Percentiles rank a stretch among this genome's conserved stretches.
phyloP scores from a whole-genome alignment of 2,888 invertebrate genomes.

The Minunthozetes semirufus region DNA sequence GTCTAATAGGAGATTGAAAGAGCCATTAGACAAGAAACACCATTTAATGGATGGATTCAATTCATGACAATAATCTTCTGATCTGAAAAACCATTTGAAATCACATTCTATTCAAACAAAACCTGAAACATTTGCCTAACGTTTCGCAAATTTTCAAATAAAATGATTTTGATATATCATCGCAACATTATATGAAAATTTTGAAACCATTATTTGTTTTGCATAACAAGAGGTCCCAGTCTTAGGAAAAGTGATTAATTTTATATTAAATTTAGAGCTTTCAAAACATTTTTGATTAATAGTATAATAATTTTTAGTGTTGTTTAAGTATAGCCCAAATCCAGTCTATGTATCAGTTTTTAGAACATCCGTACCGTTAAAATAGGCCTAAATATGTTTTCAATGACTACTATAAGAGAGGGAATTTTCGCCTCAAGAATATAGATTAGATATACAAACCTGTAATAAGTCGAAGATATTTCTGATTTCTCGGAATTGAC shows the following conservation, averaged over 20 bases:
- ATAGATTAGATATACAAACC: background rate
- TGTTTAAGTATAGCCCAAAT: background rate
- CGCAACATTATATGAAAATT: background rate
- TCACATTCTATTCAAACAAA: too few species aligned
- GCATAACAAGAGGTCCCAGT: background rate
- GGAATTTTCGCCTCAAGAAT: too few species aligned
- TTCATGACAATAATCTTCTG: too few species aligned
- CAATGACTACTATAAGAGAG: too few species aligned
- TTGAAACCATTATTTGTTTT: background rate
- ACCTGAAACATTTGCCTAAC: too few species aligned
- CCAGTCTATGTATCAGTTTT: background rate
- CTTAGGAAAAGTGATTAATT: background rate
- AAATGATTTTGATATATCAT: background rate
- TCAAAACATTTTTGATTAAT: slow-evolving; percentile 8
- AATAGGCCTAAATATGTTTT: background rate
- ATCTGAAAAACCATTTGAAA: too few species aligned
- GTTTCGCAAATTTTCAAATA: too few species aligned
- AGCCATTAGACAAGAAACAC: too few species aligned
- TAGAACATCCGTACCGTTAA: background rate
- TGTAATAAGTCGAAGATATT: background rate
- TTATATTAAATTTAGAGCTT: background rate
- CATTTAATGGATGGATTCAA: too few species aligned
- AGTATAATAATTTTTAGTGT: background rate
- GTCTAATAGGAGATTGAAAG: too few species aligned
- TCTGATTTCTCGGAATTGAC: background rate